A percentile compares a stretch with the other conserved stretches of the same genome.
phyloP scores from a whole-genome alignment of 2,888 invertebrate species.

The Amphimallon solstitiale region DNA sequence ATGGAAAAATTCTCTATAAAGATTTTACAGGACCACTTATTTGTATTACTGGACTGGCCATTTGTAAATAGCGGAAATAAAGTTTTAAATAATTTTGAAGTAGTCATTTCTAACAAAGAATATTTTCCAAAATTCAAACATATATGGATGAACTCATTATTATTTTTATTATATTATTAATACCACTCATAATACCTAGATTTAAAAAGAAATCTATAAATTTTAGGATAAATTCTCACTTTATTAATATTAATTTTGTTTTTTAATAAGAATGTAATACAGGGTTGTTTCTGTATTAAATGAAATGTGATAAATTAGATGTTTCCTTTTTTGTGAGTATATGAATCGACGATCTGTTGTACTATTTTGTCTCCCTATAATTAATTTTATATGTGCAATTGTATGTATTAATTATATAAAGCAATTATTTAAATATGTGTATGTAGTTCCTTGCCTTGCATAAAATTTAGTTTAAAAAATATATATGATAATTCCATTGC shows the following conservation, averaged over 20 bases:
- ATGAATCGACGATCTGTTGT: conserved; percentile 20
- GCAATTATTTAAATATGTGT: too few species aligned
- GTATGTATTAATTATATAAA: too few species aligned
- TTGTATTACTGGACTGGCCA: conserved; percentile 29
- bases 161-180: not conserved
- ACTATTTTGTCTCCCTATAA: not conserved
- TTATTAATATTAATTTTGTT: conserved; percentile 2
- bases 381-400: too few species aligned
- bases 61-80: conserved; percentile 27
- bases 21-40: not conserved
- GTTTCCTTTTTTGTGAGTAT: conserved; percentile 2
- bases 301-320: conserved; percentile 40
- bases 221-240: not conserved
- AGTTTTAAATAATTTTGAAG: not conserved
- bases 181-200: not conserved
- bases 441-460: too few species aligned
- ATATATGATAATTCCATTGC: too few species aligned
- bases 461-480: too few species aligned
- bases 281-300: conserved; percentile 39
- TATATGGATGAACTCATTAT: too few species aligned
- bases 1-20: not conserved
- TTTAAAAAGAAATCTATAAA: not conserved
- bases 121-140: not conserved
- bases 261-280: conserved; percentile 28
- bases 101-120: not conserved